Conservation (phyloP, 30 jellyfish, hydroid and myxozoan genomes). For the Sanderia malayensis region DNA sequence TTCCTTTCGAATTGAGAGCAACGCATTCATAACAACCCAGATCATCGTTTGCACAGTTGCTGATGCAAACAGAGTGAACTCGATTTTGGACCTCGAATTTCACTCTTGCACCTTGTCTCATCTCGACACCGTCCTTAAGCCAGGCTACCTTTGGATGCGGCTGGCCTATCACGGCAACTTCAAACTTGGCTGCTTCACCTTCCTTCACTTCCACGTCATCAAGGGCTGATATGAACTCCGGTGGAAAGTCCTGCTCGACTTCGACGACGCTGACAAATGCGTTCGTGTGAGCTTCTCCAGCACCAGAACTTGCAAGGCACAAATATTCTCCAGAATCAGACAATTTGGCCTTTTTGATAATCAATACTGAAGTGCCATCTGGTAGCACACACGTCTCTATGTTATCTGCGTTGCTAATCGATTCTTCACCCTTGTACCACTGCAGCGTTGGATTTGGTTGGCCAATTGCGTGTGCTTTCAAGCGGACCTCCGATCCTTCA, state of each 20-base stretch:
- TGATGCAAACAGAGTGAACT: constrained; percentile 39
- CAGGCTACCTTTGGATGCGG: constrained; percentile 62
- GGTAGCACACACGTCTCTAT: constrained; percentile 40
- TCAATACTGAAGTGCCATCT: constrained; percentile 30
- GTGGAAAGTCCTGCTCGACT: constrained; percentile 70
- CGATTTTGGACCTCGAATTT: constrained; percentile 55
- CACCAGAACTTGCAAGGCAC: constrained; percentile 47
- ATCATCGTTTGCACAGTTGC: constrained; percentile 43
- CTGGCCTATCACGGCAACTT: constrained; percentile 70
- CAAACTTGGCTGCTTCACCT: constrained; percentile 34
- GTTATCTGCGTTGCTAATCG: background rate
- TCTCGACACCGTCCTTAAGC: constrained; percentile 70
- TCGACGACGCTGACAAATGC: constrained; percentile 60
- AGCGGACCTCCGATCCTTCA: constrained; percentile 16
- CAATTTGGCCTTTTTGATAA: constrained; percentile 29
- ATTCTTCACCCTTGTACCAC: constrained; percentile 9
- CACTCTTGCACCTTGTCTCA: constrained; percentile 45
- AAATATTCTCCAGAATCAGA: constrained; percentile 48
- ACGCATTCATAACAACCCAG: constrained; percentile 90
- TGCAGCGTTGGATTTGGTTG: constrained; percentile 24
- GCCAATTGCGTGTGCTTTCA: constrained; percentile 4
- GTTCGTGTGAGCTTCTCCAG: constrained; percentile 29
- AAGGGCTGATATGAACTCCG: constrained; percentile 60
- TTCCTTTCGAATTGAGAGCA: constrained; percentile 72
- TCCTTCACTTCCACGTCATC: constrained; percentile 39